phyloP scores from a whole-genome alignment of 2,888 invertebrate genomes.

The Heliconius charithonia region DNA sequence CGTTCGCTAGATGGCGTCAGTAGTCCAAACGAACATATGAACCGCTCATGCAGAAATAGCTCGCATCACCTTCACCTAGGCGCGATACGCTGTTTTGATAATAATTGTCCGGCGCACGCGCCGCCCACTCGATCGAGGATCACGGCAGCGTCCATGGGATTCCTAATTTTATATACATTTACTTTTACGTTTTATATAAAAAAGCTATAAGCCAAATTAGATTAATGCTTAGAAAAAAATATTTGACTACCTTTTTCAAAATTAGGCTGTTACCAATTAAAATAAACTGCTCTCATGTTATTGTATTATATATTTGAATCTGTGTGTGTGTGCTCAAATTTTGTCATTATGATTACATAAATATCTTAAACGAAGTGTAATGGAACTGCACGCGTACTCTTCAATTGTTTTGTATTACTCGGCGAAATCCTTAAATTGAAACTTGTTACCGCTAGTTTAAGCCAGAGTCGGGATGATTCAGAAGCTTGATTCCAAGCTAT shows the following conservation, averaged over 20 bases:
- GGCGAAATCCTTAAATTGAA: slow-evolving; percentile 71
- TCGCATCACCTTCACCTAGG: slow-evolving; percentile 82
- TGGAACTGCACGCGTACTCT: slow-evolving; percentile 54
- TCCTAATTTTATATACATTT: slow-evolving; percentile 23
- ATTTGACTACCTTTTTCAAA: not conserved
- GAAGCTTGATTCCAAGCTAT: slow-evolving; percentile 41
- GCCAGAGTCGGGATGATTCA: slow-evolving; percentile 53
- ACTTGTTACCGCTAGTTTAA: slow-evolving; percentile 67
- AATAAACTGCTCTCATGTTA: no score
- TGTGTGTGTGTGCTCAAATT: not conserved
- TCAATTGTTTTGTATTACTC: slow-evolving; percentile 76
- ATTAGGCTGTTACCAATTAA: not conserved
- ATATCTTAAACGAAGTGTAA: slow-evolving; percentile 51
- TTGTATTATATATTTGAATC: not conserved
- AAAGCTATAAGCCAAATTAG: not conserved
- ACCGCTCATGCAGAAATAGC: slow-evolving; percentile 76
- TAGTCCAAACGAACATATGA: slow-evolving; percentile 52
- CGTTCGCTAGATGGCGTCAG: slow-evolving; percentile 76
- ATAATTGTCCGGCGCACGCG: slow-evolving; percentile 53
- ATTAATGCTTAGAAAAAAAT: not conserved
- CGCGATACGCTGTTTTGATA: slow-evolving; percentile 62
- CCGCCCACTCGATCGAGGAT: slow-evolving; percentile 47
- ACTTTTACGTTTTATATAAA: not conserved
- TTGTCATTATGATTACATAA: slow-evolving; percentile 1
- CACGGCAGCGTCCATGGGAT: slow-evolving; percentile 26